Evolutionary conservation across 2,113 vertebrate species (phyloP).

Genomic region (Zosterops lateralis): DNA sequence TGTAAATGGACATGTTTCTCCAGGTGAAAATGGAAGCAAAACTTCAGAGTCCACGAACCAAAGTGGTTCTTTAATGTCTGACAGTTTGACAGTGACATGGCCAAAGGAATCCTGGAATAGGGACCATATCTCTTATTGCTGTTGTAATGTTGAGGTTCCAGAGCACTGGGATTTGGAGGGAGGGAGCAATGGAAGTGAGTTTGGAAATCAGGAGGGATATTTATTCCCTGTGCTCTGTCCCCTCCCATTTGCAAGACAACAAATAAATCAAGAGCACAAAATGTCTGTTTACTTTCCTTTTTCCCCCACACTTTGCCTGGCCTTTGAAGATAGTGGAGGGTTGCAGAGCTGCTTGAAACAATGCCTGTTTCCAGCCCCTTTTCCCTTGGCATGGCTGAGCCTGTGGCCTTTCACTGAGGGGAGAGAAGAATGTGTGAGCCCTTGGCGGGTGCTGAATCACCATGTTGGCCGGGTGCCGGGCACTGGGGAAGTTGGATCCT

Average conservation of each 20-base stretch:
- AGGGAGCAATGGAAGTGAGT: not conserved
- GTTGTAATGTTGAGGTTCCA: not conserved
- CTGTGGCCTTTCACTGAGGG: not conserved
- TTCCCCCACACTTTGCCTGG: not conserved
- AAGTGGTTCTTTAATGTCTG: not conserved
- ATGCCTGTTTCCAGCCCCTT: not conserved
- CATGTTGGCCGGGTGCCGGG: not conserved
- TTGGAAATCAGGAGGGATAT: not conserved
- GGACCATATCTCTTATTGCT: not conserved
- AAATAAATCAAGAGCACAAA: not conserved
- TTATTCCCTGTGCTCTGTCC: not conserved
- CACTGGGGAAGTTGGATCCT: not conserved
- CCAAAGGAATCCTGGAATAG: not conserved
- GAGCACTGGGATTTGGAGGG: not conserved
- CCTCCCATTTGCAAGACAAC: not conserved
- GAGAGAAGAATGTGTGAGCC: not conserved
- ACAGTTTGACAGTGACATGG: not conserved
- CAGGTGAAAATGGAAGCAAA: not conserved
- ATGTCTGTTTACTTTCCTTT: not conserved
- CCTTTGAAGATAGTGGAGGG: not conserved
- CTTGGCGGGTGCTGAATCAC: conserved; percentile 36
- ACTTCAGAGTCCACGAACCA: rapidly evolving
- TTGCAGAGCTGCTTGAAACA: not conserved
- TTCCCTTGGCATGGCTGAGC: not conserved
- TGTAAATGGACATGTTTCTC: not conserved